Conservation (phyloP, 2,113 vertebrate genomes). For the Corapipo altera region DNA sequence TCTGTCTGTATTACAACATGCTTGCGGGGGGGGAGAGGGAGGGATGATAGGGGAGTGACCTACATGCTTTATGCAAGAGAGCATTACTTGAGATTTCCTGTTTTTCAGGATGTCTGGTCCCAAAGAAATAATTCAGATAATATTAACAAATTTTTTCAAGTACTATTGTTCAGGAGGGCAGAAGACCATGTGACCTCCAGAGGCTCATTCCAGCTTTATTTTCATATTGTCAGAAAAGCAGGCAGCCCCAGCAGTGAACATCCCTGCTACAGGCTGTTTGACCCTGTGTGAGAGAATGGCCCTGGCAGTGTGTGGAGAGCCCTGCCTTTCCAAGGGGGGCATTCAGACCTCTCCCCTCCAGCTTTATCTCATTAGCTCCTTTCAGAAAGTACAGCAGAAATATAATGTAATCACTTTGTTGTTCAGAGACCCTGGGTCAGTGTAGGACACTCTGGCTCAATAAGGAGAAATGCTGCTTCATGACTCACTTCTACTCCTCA, state of each 20-base stretch:
- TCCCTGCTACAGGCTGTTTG: background rate
- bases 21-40: background rate
- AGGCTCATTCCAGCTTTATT: background rate
- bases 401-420: background rate
- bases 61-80: background rate
- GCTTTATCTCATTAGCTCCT: background rate
- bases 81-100: background rate
- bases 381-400: constrained; percentile 21
- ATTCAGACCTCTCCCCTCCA: background rate
- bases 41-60: background rate
- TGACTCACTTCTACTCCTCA: constrained; percentile 70
- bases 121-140: background rate
- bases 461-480: background rate
- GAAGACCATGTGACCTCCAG: background rate
- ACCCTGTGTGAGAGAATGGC: background rate
- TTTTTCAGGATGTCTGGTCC: background rate
- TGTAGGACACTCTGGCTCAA: background rate
- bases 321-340: background rate
- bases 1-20: background rate
- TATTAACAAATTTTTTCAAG: background rate
- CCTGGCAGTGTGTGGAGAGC: accelerated
- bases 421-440: constrained; percentile 23
- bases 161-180: background rate
- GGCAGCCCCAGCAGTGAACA: background rate
- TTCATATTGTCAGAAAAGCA: background rate